Conservation (phyloP, 2,797 vertebrate species). For the Macropodus opercularis region DNA sequence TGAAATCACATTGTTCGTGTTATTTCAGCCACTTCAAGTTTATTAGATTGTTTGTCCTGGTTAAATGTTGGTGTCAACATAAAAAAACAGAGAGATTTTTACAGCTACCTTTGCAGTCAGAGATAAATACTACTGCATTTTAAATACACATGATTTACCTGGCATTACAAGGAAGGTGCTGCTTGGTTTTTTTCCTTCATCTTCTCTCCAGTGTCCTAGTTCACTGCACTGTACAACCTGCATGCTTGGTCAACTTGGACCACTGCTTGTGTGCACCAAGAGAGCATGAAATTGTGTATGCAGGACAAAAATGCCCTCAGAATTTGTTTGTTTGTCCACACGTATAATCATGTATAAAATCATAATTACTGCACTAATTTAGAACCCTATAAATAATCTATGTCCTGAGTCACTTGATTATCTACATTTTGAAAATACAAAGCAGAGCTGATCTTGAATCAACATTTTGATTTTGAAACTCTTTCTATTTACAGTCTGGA, state of each 20-base stretch:
- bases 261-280: too few species aligned
- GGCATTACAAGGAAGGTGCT: too few species aligned
- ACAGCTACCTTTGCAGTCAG: neutral
- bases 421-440: neutral
- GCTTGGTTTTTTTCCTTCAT: neutral
- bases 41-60: neutral
- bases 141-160: too few species aligned
- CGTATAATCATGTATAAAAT: too few species aligned
- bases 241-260: neutral
- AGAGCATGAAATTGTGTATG: too few species aligned
- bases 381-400: neutral
- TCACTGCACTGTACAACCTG: neutral
- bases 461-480: neutral
- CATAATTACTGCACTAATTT: neutral
- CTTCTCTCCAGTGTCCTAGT: neutral
- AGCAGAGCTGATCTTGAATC: neutral
- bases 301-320: too few species aligned
- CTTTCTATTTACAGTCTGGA: neutral
- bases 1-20: neutral
- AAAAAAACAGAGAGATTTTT: neutral
- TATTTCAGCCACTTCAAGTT: neutral
- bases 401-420: neutral
- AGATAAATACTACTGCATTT: neutral
- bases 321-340: too few species aligned
- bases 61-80: neutral